Evolutionary conservation across 1,140 invertebrate species (phyloP).

Genomic region (Amyelois transitella): DNA sequence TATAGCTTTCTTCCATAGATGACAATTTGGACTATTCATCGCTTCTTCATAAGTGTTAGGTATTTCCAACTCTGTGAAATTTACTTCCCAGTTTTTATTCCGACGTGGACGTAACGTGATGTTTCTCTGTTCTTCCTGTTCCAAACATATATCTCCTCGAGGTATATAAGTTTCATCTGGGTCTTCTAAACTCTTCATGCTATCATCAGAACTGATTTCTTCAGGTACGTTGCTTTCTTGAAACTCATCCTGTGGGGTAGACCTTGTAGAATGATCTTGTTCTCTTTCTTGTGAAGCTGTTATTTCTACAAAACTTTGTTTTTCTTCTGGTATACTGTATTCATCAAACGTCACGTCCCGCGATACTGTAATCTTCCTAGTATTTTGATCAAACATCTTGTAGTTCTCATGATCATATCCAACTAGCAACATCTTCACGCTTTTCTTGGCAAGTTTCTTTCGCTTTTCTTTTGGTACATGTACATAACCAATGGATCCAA

Average conservation of each 20-base stretch:
- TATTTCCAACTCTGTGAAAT: constrained; percentile 11
- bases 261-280: neutral
- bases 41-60: constrained; percentile 23
- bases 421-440: constrained; percentile 9
- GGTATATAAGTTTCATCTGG: neutral
- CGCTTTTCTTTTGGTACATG: constrained; percentile 22
- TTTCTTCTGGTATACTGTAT: constrained; percentile 7
- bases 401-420: neutral
- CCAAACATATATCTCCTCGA: neutral
- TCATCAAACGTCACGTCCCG: constrained; percentile 33
- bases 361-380: constrained; percentile 27
- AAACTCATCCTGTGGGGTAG: neutral
- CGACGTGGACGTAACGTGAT: constrained; percentile 5
- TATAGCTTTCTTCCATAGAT: constrained; percentile 22
- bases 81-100: constrained; percentile 2
- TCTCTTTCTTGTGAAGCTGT: neutral
- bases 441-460: constrained; percentile 24
- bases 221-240: neutral
- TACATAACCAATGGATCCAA: constrained; percentile 23
- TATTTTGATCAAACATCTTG: constrained; percentile 19
- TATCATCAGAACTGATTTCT: neutral
- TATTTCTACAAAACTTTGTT: constrained; percentile 6
- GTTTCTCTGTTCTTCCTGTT: neutral
- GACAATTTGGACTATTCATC: constrained; percentile 10
- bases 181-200: neutral